Conservation (phyloP, 2,113 vertebrate species). For the Glareola pratincola region DNA sequence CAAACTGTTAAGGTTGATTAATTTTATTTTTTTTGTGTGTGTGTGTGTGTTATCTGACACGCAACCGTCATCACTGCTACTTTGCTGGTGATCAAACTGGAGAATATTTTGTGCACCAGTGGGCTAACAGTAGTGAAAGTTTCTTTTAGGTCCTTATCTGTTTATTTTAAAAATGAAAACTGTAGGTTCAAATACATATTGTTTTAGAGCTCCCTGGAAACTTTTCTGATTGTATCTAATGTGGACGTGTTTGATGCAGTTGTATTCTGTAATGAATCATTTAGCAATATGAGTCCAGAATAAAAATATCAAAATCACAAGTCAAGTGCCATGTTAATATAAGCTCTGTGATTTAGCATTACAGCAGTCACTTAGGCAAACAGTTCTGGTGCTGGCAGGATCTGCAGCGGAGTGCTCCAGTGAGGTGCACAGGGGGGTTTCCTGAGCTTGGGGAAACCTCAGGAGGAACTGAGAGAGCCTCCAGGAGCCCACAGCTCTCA, state of each 20-base stretch:
- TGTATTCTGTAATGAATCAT: background rate
- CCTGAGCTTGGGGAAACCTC: no score
- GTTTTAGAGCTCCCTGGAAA: background rate
- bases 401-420: no score
- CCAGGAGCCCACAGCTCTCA: no score
- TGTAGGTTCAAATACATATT: background rate
- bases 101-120: background rate
- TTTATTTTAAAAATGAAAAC: background rate
- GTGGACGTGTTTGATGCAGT: background rate
- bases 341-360: background rate
- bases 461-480: no score
- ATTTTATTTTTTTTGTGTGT: background rate
- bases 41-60: background rate
- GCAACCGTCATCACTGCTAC: background rate
- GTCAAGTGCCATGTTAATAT: background rate
- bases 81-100: background rate
- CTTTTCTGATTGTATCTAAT: background rate
- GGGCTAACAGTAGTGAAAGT: background rate
- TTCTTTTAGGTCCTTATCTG: background rate
- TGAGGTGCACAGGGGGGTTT: no score
- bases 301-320: background rate
- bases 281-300: background rate
- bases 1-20: background rate
- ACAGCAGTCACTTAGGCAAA: background rate
- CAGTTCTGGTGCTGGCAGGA: no score